Percentiles rank a stretch among this genome's conserved stretches.
Conservation (phyloP, 1,140 invertebrate species). For the Euura saliciscinereae region DNA sequence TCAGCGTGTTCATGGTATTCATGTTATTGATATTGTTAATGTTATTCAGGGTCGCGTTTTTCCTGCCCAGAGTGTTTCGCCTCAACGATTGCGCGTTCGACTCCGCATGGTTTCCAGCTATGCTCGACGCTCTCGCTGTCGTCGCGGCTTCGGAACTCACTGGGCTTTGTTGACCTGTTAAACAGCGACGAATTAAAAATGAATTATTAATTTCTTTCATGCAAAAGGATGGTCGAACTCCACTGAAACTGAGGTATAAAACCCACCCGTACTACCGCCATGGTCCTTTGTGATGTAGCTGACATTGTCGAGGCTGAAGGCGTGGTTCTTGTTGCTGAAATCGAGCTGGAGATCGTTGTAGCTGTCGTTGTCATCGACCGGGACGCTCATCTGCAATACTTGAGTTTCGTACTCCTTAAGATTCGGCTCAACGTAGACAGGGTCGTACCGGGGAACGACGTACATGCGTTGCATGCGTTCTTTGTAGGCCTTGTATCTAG, state of each 20-base stretch:
- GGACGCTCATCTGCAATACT: slow-evolving; percentile 89
- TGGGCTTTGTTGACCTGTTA: slow-evolving; percentile 75
- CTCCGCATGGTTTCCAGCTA: slow-evolving; percentile 60
- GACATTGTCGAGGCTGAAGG: slow-evolving; percentile 84
- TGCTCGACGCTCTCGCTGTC: slow-evolving; percentile 78
- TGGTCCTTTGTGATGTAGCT: slow-evolving; percentile 86
- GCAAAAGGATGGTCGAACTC: too few relatives aligned
- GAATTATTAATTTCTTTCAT: not conserved
- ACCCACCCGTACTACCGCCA: slow-evolving; percentile 59
- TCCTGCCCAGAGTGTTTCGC: slow-evolving; percentile 61
- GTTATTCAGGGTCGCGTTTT: slow-evolving; percentile 59
- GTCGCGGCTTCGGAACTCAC: slow-evolving; percentile 82
- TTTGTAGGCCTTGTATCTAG: slow-evolving; percentile 80
- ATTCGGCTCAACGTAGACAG: slow-evolving; percentile 77
- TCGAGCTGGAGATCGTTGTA: slow-evolving; percentile 83
- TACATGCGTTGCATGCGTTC: slow-evolving; percentile 76
- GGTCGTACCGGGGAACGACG: slow-evolving; percentile 78
- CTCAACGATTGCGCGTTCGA: slow-evolving; percentile 61
- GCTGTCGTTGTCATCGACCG: slow-evolving; percentile 77
- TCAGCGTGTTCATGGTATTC: slow-evolving; percentile 39
- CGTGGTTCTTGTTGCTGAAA: slow-evolving; percentile 85
- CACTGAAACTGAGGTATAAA: not conserved
- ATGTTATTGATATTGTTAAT: slow-evolving; percentile 54
- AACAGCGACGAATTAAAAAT: not conserved
- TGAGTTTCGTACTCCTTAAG: slow-evolving; percentile 87